These are phyloP conservation scores for Limulus polyphemus DNA, from an alignment of 2,888 invertebrate species.

Conservation along the genomic window DNA sequence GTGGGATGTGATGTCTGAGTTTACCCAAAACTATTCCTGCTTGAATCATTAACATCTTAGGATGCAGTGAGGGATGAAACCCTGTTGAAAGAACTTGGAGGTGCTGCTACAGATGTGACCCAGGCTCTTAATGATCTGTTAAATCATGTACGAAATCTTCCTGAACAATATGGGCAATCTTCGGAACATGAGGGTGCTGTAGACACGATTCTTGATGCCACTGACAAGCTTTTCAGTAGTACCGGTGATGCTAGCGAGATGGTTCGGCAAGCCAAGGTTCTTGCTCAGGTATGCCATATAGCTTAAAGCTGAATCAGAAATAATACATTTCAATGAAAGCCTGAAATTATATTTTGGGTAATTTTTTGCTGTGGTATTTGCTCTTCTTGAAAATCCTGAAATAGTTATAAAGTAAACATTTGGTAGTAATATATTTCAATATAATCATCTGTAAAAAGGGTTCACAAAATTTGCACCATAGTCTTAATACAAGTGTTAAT, in stretches of 20 bases:
- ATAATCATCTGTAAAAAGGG: no score
- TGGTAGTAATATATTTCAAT: no score
- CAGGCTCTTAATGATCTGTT: conserved; percentile 76
- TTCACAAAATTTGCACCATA: no score
- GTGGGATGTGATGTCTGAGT: no score
- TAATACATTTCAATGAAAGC: no score
- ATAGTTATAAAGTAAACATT: no score
- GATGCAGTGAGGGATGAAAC: conserved; percentile 51
- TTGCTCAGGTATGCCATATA: conserved; percentile 52
- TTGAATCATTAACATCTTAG: conserved; percentile 31
- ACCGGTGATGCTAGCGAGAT: conserved; percentile 82
- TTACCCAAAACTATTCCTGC: no score
- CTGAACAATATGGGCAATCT: conserved; percentile 35
- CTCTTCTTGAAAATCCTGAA: no score
- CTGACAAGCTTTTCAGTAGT: conserved; percentile 72
- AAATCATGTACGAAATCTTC: conserved; percentile 54
- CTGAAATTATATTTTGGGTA: no score
- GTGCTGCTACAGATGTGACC: conserved; percentile 76
- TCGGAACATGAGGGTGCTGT: conserved; percentile 61
- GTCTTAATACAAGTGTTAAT: no score
- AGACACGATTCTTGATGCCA: conserved; percentile 76
- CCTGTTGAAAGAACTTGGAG: conserved; percentile 57
- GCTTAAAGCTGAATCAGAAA: no score
- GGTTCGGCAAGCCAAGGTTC: conserved; percentile 77
- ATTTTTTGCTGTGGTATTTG: no score